phyloP scores from a whole-genome alignment of 2,888 invertebrate genomes.

The Tipula confusa region DNA sequence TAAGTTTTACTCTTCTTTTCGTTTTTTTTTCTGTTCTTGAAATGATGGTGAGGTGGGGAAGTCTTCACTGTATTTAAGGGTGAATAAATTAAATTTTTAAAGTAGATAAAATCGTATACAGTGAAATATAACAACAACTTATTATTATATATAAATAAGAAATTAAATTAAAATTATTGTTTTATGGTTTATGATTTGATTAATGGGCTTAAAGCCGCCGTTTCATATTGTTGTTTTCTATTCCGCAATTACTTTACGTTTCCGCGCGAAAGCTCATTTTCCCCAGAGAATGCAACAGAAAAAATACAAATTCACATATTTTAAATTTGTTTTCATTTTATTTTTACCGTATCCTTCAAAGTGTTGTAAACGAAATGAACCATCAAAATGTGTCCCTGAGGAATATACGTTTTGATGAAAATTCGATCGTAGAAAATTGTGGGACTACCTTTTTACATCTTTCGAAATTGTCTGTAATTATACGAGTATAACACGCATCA shows the following conservation, averaged over 20 bases:
- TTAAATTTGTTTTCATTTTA: neutral
- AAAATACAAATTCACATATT: too few species aligned
- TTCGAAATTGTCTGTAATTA: neutral
- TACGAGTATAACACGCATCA: neutral
- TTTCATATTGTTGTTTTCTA: neutral
- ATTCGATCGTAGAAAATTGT: neutral
- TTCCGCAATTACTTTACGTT: neutral
- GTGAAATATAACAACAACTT: neutral
- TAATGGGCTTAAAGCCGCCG: neutral
- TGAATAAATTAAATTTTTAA: neutral
- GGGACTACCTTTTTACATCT: neutral
- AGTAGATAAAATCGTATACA: neutral
- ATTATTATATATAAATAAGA: conserved; percentile 25
- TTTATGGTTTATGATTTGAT: conserved; percentile 25
- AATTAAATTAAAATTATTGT: conserved; percentile 25
- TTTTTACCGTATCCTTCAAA: neutral
- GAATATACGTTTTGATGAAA: neutral
- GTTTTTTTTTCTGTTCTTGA: too few species aligned
- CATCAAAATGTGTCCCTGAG: neutral
- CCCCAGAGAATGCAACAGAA: neutral
- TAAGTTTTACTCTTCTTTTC: neutral
- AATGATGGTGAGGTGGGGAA: too few species aligned
- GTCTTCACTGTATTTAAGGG: neutral
- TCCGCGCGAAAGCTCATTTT: neutral
- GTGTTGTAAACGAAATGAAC: neutral